These are phyloP conservation scores for Adelges cooleyi DNA, from an alignment of 1,140 invertebrate genomes.

Conservation along the genomic window DNA sequence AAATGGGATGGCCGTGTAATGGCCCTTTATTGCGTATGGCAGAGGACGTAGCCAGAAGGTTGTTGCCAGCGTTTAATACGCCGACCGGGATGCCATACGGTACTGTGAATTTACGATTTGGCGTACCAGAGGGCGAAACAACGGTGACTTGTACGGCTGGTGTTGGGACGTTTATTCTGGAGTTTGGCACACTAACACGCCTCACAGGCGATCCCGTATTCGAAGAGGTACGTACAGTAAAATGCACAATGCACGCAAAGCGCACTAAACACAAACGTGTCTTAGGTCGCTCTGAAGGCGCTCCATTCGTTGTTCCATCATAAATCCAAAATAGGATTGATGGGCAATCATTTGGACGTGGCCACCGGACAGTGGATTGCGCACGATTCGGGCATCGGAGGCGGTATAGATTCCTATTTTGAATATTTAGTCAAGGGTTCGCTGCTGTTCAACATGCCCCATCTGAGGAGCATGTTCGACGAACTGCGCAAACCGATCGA, in stretches of 20 bases:
- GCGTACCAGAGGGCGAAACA: conserved; percentile 89
- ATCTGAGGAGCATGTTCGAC: conserved; percentile 83
- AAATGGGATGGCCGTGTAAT: conserved; percentile 93
- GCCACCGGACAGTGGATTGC: conserved; percentile 93
- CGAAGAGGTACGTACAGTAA: conserved; percentile 56
- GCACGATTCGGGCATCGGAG: conserved; percentile 82
- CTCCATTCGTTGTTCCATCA: conserved; percentile 77
- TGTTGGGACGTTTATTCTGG: conserved; percentile 92
- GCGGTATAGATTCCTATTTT: conserved; percentile 96
- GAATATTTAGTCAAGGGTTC: conserved; percentile 94
- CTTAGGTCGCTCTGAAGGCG: conserved; percentile 77
- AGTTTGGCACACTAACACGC: conserved; percentile 89
- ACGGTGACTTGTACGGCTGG: conserved; percentile 95
- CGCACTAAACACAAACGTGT: too few relatives aligned
- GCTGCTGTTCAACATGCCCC: conserved; percentile 61
- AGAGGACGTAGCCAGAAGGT: conserved; percentile 80
- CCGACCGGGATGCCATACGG: conserved; percentile 97
- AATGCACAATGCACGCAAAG: not conserved
- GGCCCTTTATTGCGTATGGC: conserved; percentile 85
- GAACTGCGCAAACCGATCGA: conserved; percentile 71
- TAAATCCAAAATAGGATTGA: conserved; percentile 74
- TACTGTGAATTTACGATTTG: conserved; percentile 83
- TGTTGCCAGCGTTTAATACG: conserved; percentile 82
- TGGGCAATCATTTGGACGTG: conserved; percentile 96
- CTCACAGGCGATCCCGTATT: conserved; percentile 91